Percentiles rank a stretch among this genome's conserved stretches.
Conservation (phyloP, 1,140 invertebrate species). For the Drosophila pallidifrons region DNA sequence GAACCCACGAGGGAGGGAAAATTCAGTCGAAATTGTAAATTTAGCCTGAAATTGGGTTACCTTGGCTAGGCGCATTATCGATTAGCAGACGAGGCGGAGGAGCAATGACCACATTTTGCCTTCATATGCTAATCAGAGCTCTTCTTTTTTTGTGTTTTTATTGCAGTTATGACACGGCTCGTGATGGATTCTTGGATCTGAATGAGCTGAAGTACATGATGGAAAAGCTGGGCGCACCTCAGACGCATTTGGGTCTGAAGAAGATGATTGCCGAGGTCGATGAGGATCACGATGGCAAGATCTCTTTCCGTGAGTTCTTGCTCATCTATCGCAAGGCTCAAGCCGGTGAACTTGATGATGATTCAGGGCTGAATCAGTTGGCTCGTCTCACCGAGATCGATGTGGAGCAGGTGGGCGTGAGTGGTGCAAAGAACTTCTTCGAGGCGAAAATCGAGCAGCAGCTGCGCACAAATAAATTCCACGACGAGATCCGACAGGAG, state of each 20-base stretch:
- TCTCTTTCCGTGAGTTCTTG: constrained; percentile 96
- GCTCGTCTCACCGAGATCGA: constrained; percentile 94
- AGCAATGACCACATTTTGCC: constrained; percentile 41
- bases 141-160: constrained; percentile 33
- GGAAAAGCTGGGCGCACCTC: constrained; percentile 97
- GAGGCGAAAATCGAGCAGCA: constrained; percentile 96
- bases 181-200: constrained; percentile 94
- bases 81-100: constrained; percentile 44
- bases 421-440: constrained; percentile 95
- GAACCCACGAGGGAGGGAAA: constrained; percentile 3
- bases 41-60: constrained; percentile 59
- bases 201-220: constrained; percentile 97
- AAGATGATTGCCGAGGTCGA: constrained; percentile 98
- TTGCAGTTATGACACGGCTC: constrained; percentile 94
- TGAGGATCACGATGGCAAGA: constrained; percentile 94
- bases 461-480: constrained; percentile 92
- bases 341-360: constrained; percentile 92
- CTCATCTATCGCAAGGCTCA: constrained; percentile 94
- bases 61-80: constrained; percentile 46
- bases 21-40: constrained; percentile 37
- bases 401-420: constrained; percentile 95
- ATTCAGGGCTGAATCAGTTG: constrained; percentile 93
- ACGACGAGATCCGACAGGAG: constrained; percentile 94
- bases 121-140: constrained; percentile 15
- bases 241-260: constrained; percentile 97